Evolutionary conservation across 2,797 vertebrate species (phyloP).

Genomic region (Spinus olivaceus): DNA sequence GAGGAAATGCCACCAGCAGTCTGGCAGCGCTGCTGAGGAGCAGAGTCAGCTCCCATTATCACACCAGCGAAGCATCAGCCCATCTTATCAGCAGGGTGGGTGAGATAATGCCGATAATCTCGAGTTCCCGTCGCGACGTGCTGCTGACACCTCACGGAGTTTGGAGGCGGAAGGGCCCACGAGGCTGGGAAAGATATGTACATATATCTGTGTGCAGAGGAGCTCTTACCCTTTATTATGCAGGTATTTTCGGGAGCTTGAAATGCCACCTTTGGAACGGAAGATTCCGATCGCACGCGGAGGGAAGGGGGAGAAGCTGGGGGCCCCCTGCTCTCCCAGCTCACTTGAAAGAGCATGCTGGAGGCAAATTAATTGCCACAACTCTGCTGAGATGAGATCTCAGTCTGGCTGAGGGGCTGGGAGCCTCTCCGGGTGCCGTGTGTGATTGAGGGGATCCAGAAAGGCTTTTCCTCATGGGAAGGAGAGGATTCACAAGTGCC

Average conservation of each 20-base stretch:
- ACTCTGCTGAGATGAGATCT: background rate
- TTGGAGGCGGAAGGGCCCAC: background rate
- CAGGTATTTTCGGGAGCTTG: background rate
- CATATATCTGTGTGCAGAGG: background rate
- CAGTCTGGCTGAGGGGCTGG: background rate
- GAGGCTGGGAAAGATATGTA: background rate
- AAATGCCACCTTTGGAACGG: conserved; percentile 19
- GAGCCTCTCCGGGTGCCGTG: background rate
- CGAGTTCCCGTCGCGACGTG: background rate
- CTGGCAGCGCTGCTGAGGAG: background rate
- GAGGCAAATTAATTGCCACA: background rate
- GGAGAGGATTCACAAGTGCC: background rate
- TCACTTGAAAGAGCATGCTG: background rate
- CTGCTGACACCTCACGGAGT: background rate
- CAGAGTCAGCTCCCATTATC: background rate
- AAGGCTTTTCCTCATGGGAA: background rate
- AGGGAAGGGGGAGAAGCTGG: background rate
- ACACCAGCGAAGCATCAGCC: background rate
- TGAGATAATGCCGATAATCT: background rate
- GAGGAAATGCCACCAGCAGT: background rate
- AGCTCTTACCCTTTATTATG: conserved; percentile 34
- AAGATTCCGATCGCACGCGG: background rate
- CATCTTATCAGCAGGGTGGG: background rate
- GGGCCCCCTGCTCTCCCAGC: background rate
- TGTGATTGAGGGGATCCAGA: background rate